Base-by-base conservation (phyloP, 2,888 invertebrate species). In the Drosophila peninsularis region DNA sequence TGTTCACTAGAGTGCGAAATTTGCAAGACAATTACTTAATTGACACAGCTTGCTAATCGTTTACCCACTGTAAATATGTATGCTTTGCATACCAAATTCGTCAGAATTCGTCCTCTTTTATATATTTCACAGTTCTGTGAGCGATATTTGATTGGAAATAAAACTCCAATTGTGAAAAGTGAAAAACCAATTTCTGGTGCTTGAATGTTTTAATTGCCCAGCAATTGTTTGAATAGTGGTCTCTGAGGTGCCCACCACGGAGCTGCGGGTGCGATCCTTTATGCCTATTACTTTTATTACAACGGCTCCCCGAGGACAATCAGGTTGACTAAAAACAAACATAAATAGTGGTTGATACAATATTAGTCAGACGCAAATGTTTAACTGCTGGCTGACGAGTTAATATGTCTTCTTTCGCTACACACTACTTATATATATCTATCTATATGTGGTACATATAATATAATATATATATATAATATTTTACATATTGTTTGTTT, bases 1-100 rank as follows among this genome's bases (percentile, higher is more conserved):
- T 42, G 32, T 3, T 21, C 45, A 60, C 10, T 21, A 7, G 11
- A 37, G 17, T 42, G 30, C 7, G 39, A n/a, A 32, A 54, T 34
- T 17, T 47, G 19, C 37, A 19, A 36, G 13, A 56, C 52, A 56
- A 60, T 75, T 60, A 53, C 55, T 44, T 60, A 76, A 71, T 64
- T 75, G 76, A 30, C 34, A 41, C 47, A 27, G 37, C 21, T 58
- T n/a, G 30, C 55, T 36, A 47, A 44, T 42, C n/a, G 32, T 6
- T 36, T 19, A 14, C 9, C 14, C 2, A 21, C 10, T 34, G 3
- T 21, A 14, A 21, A 30, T n/a, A 19, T 19, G 0, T 13, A 14
- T 14, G 32, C 19, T 14, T 13, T 34, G 19, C 32, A 13, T 14
- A 32, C 19, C 13, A 1, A 24, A 44, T n/a, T 44, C 5, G 27